Percentiles rank a stretch among this genome's conserved stretches.
phyloP scores from a whole-genome alignment of 30 jellyfish, hydroid and myxozoan species.

The Pseudorhiza aurosa region DNA sequence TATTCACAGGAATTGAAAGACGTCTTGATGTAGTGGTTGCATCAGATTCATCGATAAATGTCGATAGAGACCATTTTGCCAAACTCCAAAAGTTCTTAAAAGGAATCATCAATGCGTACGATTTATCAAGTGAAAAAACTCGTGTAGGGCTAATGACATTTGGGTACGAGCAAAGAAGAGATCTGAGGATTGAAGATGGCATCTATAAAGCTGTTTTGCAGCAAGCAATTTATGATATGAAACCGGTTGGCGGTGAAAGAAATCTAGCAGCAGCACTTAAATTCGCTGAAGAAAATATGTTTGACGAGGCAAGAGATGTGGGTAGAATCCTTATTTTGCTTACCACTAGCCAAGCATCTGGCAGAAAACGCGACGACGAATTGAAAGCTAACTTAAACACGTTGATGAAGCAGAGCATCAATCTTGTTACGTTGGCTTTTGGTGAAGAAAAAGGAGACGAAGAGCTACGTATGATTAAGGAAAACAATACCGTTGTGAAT shows the following conservation, averaged over 20 bases:
- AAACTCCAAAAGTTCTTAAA: slow-evolving; percentile 45
- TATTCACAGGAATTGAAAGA: slow-evolving; percentile 38
- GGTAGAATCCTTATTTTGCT: not conserved
- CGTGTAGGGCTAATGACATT: slow-evolving; percentile 43
- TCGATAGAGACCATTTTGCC: not conserved
- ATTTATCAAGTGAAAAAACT: slow-evolving; percentile 23
- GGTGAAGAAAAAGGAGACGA: not conserved
- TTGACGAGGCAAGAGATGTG: not conserved
- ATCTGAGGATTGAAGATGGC: slow-evolving; percentile 21
- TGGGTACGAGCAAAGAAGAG: not conserved
- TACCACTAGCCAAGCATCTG: not conserved
- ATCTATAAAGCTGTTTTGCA: slow-evolving; percentile 3
- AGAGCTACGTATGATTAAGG: not conserved
- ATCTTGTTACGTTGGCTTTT: not conserved
- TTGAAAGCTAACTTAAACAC: not conserved
- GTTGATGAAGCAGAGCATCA: not conserved
- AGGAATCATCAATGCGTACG: slow-evolving; percentile 44
- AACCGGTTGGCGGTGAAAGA: slow-evolving; percentile 6
- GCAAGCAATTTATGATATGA: not conserved
- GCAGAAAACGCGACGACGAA: not conserved
- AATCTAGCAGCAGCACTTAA: not conserved
- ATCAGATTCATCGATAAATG: slow-evolving; percentile 68
- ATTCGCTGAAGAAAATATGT: not conserved
- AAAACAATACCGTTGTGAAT: not conserved
- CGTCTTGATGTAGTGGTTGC: slow-evolving; percentile 76